phyloP scores from a whole-genome alignment of 2,797 vertebrate species.

The Scolopax rusticola region DNA sequence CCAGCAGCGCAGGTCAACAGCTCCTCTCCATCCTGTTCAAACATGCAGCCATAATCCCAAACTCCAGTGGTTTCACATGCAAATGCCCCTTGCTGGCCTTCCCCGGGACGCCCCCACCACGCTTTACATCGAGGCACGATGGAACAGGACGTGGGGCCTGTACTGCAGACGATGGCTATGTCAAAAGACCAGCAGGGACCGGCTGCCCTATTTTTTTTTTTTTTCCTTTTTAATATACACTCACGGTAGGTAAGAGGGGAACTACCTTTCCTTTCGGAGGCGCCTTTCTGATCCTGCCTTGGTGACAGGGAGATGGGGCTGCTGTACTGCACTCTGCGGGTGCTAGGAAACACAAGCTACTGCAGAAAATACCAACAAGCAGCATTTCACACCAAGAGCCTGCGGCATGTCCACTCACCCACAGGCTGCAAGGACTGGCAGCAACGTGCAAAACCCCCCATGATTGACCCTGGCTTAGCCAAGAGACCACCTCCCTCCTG shows the following conservation, averaged over 20 bases:
- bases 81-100: not conserved
- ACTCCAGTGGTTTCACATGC: not conserved
- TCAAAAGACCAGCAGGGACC: not conserved
- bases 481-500: not conserved
- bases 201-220: not conserved
- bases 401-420: not conserved
- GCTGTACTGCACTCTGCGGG: not conserved
- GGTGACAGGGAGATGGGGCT: not conserved
- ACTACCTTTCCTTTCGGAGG: not conserved
- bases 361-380: not conserved
- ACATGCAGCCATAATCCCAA: not conserved
- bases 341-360: not conserved
- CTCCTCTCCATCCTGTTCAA: not conserved
- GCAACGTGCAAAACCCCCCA: not conserved
- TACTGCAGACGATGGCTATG: not conserved
- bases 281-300: not conserved
- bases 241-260: not conserved
- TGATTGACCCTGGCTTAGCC: not conserved
- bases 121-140: rapidly evolving
- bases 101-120: not conserved
- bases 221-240: not conserved
- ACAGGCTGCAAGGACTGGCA: not conserved
- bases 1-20: not conserved
- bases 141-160: not conserved
- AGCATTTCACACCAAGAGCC: not conserved